Conservation (phyloP, 2,888 invertebrate genomes). For the Pseudococcus viburni region DNA sequence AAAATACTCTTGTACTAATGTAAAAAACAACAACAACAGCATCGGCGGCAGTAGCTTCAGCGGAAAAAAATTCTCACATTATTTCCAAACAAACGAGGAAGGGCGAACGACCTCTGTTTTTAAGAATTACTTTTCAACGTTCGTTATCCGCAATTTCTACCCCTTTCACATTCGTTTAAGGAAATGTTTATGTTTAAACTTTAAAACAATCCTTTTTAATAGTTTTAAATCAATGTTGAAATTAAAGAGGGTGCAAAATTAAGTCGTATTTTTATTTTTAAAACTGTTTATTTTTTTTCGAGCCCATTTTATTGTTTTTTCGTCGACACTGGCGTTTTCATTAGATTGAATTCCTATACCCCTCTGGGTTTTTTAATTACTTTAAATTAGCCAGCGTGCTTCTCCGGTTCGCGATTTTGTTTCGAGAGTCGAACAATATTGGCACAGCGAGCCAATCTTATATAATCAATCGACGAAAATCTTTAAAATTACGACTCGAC, state of each 20-base stretch:
- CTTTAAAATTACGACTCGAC: conserved; percentile 32
- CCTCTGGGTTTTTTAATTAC: conserved; percentile 7
- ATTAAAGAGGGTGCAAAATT: conserved; percentile 50
- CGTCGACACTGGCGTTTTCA: background rate
- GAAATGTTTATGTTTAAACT: conserved; percentile 48
- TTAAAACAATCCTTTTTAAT: conserved; percentile 55
- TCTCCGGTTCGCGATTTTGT: background rate
- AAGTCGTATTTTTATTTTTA: conserved; percentile 46
- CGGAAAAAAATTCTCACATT: conserved; percentile 51
- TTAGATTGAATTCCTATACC: conserved; percentile 9
- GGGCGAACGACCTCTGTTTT: conserved; percentile 46
- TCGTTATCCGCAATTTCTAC: conserved; percentile 48
- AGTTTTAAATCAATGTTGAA: conserved; percentile 55
- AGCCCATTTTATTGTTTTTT: conserved; percentile 1
- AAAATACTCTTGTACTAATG: conserved; percentile 40
- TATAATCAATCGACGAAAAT: conserved; percentile 25
- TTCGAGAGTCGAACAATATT: background rate
- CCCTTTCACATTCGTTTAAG: conserved; percentile 41
- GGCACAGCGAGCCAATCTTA: conserved; percentile 12
- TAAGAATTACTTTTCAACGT: conserved; percentile 54
- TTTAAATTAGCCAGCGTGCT: conserved; percentile 9
- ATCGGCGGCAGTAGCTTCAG: background rate
- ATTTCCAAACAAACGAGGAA: conserved; percentile 19
- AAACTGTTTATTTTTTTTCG: conserved; percentile 21
- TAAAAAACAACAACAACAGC: conserved; percentile 10